Percentiles rank a stretch among this genome's conserved stretches.
phyloP scores from a whole-genome alignment of 2,113 vertebrate species.

The Aegypius monachus region DNA sequence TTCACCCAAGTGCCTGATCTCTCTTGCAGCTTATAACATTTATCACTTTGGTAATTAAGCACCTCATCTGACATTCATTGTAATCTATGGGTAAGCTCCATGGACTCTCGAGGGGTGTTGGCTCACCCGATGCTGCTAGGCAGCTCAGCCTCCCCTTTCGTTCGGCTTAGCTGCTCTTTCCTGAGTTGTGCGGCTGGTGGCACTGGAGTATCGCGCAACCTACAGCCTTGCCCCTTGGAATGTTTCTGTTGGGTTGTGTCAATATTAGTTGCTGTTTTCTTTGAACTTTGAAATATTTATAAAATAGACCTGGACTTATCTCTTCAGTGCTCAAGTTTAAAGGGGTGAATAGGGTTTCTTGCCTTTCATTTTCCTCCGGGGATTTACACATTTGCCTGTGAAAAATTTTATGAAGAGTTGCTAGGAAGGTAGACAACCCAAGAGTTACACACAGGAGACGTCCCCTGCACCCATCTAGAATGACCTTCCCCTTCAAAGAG shows the following conservation, averaged over 20 bases:
- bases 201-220: not conserved
- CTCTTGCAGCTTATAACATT: not conserved
- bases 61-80: accelerated
- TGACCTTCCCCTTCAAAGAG: not conserved
- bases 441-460: not conserved
- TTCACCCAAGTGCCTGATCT: not conserved
- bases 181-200: not conserved
- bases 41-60: not conserved
- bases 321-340: not conserved
- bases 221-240: not conserved
- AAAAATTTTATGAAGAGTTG: not conserved
- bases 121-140: accelerated
- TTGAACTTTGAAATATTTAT: not conserved
- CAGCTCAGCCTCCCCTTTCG: not conserved
- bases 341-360: not conserved
- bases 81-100: not conserved
- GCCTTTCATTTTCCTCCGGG: not conserved
- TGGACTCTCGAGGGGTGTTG: not conserved
- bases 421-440: not conserved
- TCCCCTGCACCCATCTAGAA: not conserved
- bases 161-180: not conserved
- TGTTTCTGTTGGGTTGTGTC: not conserved
- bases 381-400: not conserved
- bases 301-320: not conserved
- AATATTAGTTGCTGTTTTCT: not conserved